phyloP scores from a whole-genome alignment of 2,888 invertebrate species.

The Xestia ashworthii region DNA sequence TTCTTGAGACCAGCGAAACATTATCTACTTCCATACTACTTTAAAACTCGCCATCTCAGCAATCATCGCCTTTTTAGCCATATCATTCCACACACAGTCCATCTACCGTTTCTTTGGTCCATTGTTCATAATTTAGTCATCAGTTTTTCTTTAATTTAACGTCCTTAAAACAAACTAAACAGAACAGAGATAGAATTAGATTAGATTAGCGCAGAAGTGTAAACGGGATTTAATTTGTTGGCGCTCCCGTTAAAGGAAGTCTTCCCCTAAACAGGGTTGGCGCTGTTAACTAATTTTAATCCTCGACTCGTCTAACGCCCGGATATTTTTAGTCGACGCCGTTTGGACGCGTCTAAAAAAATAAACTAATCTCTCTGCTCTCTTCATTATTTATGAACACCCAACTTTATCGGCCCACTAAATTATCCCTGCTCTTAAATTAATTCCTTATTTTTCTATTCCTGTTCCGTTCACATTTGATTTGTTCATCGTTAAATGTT shows the following conservation, averaged over 20 bases:
- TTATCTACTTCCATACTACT: neutral
- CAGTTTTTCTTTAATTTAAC: constrained; percentile 19
- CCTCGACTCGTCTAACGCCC: constrained; percentile 79
- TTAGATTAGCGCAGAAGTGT: constrained; percentile 66
- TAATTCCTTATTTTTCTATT: constrained; percentile 72
- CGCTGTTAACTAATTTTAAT: constrained; percentile 85
- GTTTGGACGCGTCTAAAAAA: constrained; percentile 83
- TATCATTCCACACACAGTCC: too few species aligned
- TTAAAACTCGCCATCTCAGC: neutral
- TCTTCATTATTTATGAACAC: constrained; percentile 83
- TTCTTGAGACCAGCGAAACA: too few species aligned
- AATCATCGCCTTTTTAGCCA: neutral
- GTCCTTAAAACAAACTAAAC: constrained; percentile 41
- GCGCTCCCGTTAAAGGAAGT: constrained; percentile 71
- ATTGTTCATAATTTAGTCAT: constrained; percentile 9
- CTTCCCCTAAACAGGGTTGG: constrained; percentile 70
- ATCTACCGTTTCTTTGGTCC: neutral
- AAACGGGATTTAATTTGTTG: constrained; percentile 67
- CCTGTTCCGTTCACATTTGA: constrained; percentile 64
- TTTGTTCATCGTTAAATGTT: constrained; percentile 62
- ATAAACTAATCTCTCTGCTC: constrained; percentile 75
- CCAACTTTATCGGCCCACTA: constrained; percentile 78
- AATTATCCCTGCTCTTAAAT: constrained; percentile 77
- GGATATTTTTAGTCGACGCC: constrained; percentile 85
- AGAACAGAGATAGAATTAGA: constrained; percentile 58